Evolutionary conservation across 2,888 invertebrate genomes (phyloP), one percentile per base, ranked within the genome.

Genomic region (Ligdia adustata): DNA sequence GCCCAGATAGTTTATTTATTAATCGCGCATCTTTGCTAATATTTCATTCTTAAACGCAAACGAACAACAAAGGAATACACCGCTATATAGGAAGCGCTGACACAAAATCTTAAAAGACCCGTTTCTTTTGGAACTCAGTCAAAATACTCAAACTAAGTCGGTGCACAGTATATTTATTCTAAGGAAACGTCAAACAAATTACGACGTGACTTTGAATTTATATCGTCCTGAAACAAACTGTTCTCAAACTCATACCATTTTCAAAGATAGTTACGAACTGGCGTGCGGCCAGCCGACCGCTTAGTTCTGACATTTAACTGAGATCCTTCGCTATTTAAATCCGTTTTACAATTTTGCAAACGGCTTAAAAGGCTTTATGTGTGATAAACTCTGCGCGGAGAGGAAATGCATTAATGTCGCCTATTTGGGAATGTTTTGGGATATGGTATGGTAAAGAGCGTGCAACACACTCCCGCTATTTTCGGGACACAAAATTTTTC

Each of bases 241-340:
- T 37, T 37, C 18, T 40, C 26, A 27, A 13, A 40, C 34, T 31
- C 55, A 54, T 46, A 42, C 44, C 47, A 32, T 52, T 51, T 59
- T 42, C 59, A 52, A 62, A 44, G 44, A 61, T 54, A 57, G 60
- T 58, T 62, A 26, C 11, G 11, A 32, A 27, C 35, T 55, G 57
- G 60, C 66, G 56, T 49, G 50, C 44, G 26, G 52, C 58, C 56
- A 58, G 57, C 59, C 46, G 57, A 62, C 42, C 49, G 57, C 45
- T 60, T 49, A 56, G 59, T 57, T 40, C 43, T 35, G 37, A 56
- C 54, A 65, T 41, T 55, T 49, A 61, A 56, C 60, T 59, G 49
- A 13, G 33, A 38, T 44, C 26, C 47, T 52, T 35, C 31, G 41
- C 57, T 52, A 60, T 64, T 66, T 63, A 63, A 69, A 65, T 61